Evolutionary conservation across 2,113 vertebrate genomes (phyloP).

Genomic region (Lepidiolamprologus cunningtoni): DNA sequence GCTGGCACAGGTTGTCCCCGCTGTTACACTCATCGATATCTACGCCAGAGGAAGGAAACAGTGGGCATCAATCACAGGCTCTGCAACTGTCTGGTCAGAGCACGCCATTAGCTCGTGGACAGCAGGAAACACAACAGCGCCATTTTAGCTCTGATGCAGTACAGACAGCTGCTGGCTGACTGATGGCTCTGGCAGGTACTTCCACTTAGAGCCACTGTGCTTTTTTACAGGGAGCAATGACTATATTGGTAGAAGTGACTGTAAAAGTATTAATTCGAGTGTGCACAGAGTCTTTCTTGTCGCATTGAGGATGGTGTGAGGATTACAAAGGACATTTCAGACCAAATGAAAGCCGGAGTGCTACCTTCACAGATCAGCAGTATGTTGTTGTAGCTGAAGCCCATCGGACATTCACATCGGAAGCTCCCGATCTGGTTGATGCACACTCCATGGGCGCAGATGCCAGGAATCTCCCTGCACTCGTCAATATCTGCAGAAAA

Average conservation of each 20-base stretch:
- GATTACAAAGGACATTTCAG: not conserved
- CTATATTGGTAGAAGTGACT: not conserved
- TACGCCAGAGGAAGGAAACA: constrained; percentile 31
- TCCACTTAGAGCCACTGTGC: not conserved
- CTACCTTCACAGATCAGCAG: constrained; percentile 90
- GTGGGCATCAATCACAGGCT: constrained; percentile 34
- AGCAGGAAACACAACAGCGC: not conserved
- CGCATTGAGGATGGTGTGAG: rapidly evolving
- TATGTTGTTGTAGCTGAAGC: constrained; percentile 89
- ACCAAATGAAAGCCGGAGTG: not conserved
- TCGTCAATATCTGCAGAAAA: constrained; percentile 83
- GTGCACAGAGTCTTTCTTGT: no score
- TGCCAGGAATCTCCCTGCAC: constrained; percentile 84
- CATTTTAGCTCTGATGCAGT: constrained; percentile 4
- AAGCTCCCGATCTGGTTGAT: constrained; percentile 94
- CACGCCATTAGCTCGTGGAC: not conserved
- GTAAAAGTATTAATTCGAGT: not conserved
- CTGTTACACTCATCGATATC: constrained; percentile 90
- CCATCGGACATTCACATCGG: constrained; percentile 87
- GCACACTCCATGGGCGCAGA: constrained; percentile 85
- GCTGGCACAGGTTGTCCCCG: constrained; percentile 82
- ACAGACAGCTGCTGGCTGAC: not conserved
- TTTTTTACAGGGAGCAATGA: constrained; percentile 24
- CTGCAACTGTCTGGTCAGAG: constrained; percentile 16
- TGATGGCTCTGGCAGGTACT: constrained; percentile 16